phyloP scores from a whole-genome alignment of 2,888 invertebrate species.

The Lycia hirtaria region DNA sequence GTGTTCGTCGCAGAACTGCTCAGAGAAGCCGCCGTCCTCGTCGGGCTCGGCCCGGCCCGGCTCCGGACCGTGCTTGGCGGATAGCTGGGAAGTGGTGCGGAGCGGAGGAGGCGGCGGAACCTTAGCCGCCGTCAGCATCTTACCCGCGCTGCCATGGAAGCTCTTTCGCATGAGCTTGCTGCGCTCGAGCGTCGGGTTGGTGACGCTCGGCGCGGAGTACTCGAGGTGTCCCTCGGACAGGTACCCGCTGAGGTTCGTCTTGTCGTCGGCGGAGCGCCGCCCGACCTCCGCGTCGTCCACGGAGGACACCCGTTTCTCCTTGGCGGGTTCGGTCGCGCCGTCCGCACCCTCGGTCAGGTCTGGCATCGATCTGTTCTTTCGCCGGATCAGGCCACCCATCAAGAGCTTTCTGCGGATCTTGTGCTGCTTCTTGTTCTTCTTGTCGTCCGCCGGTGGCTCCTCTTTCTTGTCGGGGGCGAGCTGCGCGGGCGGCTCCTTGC shows the following conservation, averaged over 20 bases:
- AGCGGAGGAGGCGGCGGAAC: constrained; percentile 94
- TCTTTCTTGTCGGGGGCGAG: constrained; percentile 85
- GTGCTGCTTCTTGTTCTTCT: constrained; percentile 94
- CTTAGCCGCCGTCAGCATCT: constrained; percentile 92
- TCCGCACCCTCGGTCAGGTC: constrained; percentile 93
- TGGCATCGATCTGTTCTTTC: constrained; percentile 96
- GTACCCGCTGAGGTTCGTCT: constrained; percentile 90
- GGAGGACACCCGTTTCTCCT: constrained; percentile 79
- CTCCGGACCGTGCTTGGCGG: constrained; percentile 84
- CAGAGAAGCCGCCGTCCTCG: constrained; percentile 79
- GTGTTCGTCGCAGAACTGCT: constrained; percentile 84
- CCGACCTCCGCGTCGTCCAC: constrained; percentile 93
- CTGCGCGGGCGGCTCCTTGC: constrained; percentile 89
- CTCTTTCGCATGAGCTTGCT: constrained; percentile 95
- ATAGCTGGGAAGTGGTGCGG: constrained; percentile 94
- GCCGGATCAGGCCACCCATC: constrained; percentile 94
- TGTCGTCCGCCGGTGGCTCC: constrained; percentile 88
- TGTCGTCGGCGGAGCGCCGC: constrained; percentile 86
- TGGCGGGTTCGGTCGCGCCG: constrained; percentile 73
- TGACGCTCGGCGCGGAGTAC: constrained; percentile 87
- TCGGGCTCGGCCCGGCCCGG: constrained; percentile 71
- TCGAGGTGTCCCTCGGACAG: constrained; percentile 95
- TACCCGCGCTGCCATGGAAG: constrained; percentile 93
- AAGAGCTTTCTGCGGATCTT: constrained; percentile 94
- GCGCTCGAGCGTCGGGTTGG: constrained; percentile 93